Evolutionary conservation across 2,888 invertebrate genomes (phyloP), one percentile per base, ranked within the genome.

Genomic region (Apodemia duryi): DNA sequence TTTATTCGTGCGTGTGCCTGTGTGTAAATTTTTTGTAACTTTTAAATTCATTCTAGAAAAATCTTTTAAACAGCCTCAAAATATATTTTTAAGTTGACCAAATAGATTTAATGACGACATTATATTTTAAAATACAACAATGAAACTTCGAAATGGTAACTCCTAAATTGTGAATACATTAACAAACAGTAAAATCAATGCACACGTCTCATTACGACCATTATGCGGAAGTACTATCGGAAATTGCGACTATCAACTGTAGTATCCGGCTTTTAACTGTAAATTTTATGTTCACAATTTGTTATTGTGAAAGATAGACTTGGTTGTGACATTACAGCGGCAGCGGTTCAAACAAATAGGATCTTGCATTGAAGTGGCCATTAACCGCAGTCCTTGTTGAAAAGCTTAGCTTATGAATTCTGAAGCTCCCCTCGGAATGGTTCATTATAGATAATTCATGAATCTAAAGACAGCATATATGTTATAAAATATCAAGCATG

Each of bases 271-370:
- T 88, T 89, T 91, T 88, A 88, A 89, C 83, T 88, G 82, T 86
- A 90, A 91, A 91, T 86, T 88, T 90, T 91, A 90, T 89, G 89
- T 81, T 85, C 77, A 87, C 85, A 85, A 89, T 91, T 88, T 90
- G 88, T 87, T 78, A 76, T 71, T 77, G 73, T 74, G 75, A 77
- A 74, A 79, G 73, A 75, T 69, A 54, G 65, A 46, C 49, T 29
- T 62, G 62, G 46, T 41, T 62, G 46, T 29, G 46, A 62, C 62
- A 54, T 11, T 10, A 49, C 49, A 49, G n/a, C 49, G 49, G 54
- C 32, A 11, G 57, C 54, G 52, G 28, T 21, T 32, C 29, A 66
- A 63, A 66, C 63, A 63, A 66, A 63, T 66, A 66, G 43, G 51
- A 49, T 57, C 61, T 64, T 64, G 61, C 62, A 51, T 54, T 62